phyloP scores from a whole-genome alignment of 1,140 invertebrate species.

The Drosophila willistoni region DNA sequence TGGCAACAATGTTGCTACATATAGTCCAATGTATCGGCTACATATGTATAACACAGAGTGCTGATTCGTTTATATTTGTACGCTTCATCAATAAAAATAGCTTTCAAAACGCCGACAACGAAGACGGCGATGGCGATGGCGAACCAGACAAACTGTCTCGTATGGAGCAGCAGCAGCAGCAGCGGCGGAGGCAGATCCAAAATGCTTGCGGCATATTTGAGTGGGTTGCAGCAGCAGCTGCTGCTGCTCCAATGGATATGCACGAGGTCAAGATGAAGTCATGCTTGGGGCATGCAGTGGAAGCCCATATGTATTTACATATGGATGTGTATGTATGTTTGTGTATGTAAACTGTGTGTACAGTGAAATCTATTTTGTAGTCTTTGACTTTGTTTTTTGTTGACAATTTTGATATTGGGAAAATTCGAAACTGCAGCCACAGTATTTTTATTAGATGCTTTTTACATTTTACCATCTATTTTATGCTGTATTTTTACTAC shows the following conservation, averaged over 20 bases:
- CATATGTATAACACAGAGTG: not conserved
- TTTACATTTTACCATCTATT: no score
- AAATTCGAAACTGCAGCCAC: not conserved
- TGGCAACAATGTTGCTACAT: constrained; percentile 45
- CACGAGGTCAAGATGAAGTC: constrained; percentile 78
- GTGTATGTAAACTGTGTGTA: not conserved
- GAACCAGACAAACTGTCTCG: constrained; percentile 69
- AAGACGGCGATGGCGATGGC: constrained; percentile 22
- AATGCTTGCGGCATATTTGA: constrained; percentile 49
- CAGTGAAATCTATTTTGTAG: constrained; percentile 30
- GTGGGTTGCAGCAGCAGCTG: constrained; percentile 52
- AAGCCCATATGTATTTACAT: not conserved
- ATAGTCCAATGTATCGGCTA: constrained; percentile 11
- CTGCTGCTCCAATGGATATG: constrained; percentile 36
- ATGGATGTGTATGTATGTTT: not conserved
- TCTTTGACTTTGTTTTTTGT: no score
- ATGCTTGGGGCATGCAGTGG: constrained; percentile 65
- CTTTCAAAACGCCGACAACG: constrained; percentile 64
- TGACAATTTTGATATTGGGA: not conserved
- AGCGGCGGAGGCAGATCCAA: not conserved
- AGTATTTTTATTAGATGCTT: not conserved
- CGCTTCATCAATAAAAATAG: constrained; percentile 78
- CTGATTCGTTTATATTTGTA: constrained; percentile 47
- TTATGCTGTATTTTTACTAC: no score
- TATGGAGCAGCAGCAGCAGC: constrained; percentile 13